Evolutionary conservation across 2,888 invertebrate species (phyloP), one percentile per base, ranked within the genome.

Genomic region (Drosophila macrospina): DNA sequence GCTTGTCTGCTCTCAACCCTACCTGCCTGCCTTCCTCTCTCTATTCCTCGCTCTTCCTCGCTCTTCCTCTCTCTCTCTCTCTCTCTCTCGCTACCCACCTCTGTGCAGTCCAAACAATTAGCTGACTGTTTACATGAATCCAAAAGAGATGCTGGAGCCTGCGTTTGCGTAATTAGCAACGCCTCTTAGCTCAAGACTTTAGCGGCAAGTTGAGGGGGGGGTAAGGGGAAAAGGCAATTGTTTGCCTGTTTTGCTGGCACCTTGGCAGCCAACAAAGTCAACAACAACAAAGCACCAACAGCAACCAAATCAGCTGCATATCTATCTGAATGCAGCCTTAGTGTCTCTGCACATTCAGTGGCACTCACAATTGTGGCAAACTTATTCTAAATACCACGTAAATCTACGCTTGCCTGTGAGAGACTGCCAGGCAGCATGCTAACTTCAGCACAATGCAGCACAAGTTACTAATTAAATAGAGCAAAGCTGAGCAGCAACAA

Each of bases 121-220:
- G 88, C 64, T 62, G 54, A 47, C 84, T 83, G 77, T 80, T 88
- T 86, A 74, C 80, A 86, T 63, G 68, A 50, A 76, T 63, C 62
- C 64, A 55, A 62, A 62, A 32, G 52, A 66, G 84, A 63, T 70
- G 80, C 70, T 69, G 80, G 36, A 69, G 75, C 69, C 62, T 76
- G 75, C 61, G 69, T 65, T 72, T 78, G 76, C 79, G 76, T 76
- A 88, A 85, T 85, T 85, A 85, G 86, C 85, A 76, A 59, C 34
- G 68, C 69, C 37, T 62, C 62, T 72, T 54, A 54, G 52, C 45
- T 51, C 36, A 61, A 59, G 42, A 51, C 26, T 13, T 28, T 11
- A 2, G 15, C 26, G 34, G 13, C n/a, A 28, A 3, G 30, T 20
- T 30, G 8, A 51, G n/a, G 13, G 16, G 37, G 26, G 32, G 42